Percentiles rank a stretch among this genome's conserved stretches.
phyloP scores from a whole-genome alignment of 2,888 invertebrate genomes.

The Emmelina monodactyla region DNA sequence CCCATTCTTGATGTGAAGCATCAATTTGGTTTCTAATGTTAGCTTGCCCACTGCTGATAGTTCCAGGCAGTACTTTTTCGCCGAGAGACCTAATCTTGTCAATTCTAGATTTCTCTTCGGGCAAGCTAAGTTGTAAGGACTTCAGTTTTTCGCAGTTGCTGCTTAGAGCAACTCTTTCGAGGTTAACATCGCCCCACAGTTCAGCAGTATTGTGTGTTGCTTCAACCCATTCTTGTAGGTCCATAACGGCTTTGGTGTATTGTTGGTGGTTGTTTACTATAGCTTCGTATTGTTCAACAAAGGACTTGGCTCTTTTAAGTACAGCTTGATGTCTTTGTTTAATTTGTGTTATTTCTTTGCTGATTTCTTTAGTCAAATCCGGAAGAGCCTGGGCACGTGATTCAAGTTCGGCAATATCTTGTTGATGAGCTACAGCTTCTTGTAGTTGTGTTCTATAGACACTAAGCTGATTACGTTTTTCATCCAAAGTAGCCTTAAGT shows the following conservation, averaged over 20 bases:
- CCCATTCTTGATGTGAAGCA: constrained; percentile 90
- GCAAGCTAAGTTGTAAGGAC: constrained; percentile 78
- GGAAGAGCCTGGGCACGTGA: constrained; percentile 83
- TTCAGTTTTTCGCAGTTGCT: constrained; percentile 87
- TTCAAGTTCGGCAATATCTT: constrained; percentile 82
- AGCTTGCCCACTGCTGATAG: constrained; percentile 81
- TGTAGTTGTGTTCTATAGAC: constrained; percentile 82
- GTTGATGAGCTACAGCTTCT: constrained; percentile 85
- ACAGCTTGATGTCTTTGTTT: constrained; percentile 77
- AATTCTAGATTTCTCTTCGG: constrained; percentile 87
- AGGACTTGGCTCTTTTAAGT: constrained; percentile 74
- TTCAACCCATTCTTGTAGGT: constrained; percentile 87
- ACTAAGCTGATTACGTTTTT: constrained; percentile 88
- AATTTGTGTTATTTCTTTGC: constrained; percentile 73
- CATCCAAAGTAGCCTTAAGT: constrained; percentile 85
- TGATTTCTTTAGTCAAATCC: constrained; percentile 77
- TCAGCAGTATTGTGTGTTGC: constrained; percentile 82
- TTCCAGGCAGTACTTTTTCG: constrained; percentile 89
- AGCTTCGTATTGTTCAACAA: constrained; percentile 85
- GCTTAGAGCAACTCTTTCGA: constrained; percentile 84
- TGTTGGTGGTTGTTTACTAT: constrained; percentile 90
- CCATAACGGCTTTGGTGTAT: constrained; percentile 86
- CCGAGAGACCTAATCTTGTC: constrained; percentile 83
- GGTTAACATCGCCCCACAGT: constrained; percentile 83
- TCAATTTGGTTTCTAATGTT: constrained; percentile 89